Evolutionary conservation across 1,140 invertebrate genomes (phyloP).

Genomic region (Drosophila pallidifrons): DNA sequence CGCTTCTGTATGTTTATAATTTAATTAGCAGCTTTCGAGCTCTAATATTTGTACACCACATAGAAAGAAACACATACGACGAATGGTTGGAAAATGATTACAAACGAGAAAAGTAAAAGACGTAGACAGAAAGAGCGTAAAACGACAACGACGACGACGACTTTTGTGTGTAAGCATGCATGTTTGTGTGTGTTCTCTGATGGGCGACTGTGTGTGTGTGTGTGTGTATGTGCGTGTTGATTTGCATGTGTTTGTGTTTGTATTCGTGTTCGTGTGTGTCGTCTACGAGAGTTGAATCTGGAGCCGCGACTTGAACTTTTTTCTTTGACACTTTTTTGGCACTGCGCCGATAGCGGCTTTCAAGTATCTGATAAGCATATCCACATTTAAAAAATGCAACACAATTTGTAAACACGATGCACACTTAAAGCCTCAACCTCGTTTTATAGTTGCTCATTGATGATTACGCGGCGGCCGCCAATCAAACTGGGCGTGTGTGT

Average conservation of each 20-base stretch:
- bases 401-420: conserved; percentile 74
- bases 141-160: conserved; percentile 17
- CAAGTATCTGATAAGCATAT: conserved; percentile 29
- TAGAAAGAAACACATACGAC: conserved; percentile 77
- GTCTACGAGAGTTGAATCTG: conserved; percentile 42
- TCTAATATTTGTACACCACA: conserved; percentile 76
- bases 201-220: conserved; percentile 21
- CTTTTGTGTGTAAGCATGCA: conserved; percentile 26
- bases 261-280: conserved; percentile 31
- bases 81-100: conserved; percentile 80
- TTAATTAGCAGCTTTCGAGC: conserved; percentile 81
- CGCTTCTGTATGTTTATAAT: conserved; percentile 82
- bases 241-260: conserved; percentile 37
- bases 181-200: conserved; percentile 13
- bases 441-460: conserved; percentile 71
- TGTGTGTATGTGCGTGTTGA: conserved; percentile 28
- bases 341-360: conserved; percentile 48
- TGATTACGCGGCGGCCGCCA: conserved; percentile 68
- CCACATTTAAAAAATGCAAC: conserved; percentile 47
- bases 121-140: conserved; percentile 79
- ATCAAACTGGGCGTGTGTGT: conserved; percentile 41
- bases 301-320: conserved; percentile 46
- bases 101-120: conserved; percentile 82
- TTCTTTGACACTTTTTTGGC: conserved; percentile 51
- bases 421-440: conserved; percentile 57